Percentiles rank a stretch among this genome's conserved stretches.
phyloP scores from a whole-genome alignment of 2,797 vertebrate genomes.

The Leucoraja ocellata region DNA sequence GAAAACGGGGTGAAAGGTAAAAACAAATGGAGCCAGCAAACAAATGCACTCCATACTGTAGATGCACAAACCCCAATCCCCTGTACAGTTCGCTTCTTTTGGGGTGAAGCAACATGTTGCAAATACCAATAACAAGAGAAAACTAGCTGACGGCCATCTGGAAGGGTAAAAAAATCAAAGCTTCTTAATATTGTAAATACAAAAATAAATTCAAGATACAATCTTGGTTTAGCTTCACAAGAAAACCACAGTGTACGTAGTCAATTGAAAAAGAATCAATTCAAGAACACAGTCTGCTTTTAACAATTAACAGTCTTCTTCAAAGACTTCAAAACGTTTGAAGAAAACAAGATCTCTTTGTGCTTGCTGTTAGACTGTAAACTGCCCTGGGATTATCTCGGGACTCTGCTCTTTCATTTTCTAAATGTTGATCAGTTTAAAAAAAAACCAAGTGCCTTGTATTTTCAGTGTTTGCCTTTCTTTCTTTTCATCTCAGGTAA shows the following conservation, averaged over 20 bases:
- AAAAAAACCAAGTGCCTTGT: not conserved
- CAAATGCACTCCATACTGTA: not conserved
- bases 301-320: constrained; percentile 26
- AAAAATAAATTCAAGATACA: constrained; percentile 28
- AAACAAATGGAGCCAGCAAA: not conserved
- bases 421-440: not conserved
- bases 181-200: constrained; percentile 18
- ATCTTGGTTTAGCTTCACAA: constrained; percentile 11
- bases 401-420: not conserved
- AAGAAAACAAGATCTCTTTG: constrained; percentile 25
- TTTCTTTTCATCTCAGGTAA: not conserved
- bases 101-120: not conserved
- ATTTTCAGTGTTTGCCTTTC: not conserved
- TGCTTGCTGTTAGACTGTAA: not conserved
- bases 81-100: not conserved
- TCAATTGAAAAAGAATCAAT: constrained; percentile 15
- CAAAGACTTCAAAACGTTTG: constrained; percentile 10
- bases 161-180: constrained; percentile 5
- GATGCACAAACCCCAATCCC: not conserved
- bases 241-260: constrained; percentile 24
- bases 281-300: constrained; percentile 21
- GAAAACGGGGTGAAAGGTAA: not conserved
- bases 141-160: not conserved
- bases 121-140: not conserved
- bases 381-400: not conserved